Evolutionary conservation across 2,888 invertebrate genomes (phyloP).

Genomic region (Nephrotoma flavescens): DNA sequence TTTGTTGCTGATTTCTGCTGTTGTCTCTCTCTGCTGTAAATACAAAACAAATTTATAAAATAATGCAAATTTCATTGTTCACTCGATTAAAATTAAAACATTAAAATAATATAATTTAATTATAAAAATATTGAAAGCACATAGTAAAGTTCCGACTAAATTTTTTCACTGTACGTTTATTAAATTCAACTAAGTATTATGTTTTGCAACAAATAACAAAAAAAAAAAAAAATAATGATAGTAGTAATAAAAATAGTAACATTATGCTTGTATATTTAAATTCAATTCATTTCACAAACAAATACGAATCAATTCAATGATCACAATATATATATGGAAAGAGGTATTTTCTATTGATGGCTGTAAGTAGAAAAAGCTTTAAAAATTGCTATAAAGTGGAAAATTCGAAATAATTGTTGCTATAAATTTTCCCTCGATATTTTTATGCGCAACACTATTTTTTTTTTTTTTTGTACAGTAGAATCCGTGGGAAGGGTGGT

Average conservation of each 20-base stretch:
- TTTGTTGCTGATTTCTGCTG: no score
- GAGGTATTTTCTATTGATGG: no score
- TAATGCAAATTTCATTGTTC: not conserved
- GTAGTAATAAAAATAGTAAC: not conserved
- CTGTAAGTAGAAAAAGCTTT: not conserved
- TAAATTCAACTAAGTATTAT: not conserved
- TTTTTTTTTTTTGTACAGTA: no score
- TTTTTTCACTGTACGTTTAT: not conserved
- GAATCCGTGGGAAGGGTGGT: no score
- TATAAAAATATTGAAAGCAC: not conserved
- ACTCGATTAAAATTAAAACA: not conserved
- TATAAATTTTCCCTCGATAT: not conserved
- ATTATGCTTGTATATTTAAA: not conserved
- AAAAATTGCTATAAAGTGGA: not conserved
- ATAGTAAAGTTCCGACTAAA: not conserved
- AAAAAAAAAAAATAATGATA: not conserved
- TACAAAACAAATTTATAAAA: not conserved
- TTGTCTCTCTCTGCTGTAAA: no score
- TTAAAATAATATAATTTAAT: not conserved
- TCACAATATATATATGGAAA: no score
- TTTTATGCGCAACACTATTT: not conserved
- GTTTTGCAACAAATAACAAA: not conserved
- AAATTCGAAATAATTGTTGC: not conserved
- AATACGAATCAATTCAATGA: not conserved
- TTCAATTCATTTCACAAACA: not conserved